Conservation (phyloP, 2,888 invertebrate species). For the Pilophorus perplexus region DNA sequence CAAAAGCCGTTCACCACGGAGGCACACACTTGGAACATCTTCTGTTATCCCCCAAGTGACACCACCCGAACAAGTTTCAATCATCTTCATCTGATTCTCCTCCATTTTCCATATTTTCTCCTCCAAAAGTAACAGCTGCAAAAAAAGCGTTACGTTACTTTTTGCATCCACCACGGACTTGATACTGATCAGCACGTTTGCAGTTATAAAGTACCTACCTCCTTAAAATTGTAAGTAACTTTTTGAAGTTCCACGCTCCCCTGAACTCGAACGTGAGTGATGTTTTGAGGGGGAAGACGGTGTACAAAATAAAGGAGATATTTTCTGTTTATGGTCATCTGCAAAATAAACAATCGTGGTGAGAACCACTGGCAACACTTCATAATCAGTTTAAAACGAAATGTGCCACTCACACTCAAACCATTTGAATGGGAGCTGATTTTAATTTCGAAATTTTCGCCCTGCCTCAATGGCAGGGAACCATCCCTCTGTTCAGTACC, state of each 20-base stretch:
- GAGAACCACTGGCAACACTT: not conserved
- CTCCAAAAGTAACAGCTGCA: conserved; percentile 66
- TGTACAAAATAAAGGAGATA: conserved; percentile 71
- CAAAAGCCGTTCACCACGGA: conserved; percentile 76
- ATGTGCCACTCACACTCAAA: conserved; percentile 50
- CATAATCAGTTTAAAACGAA: not conserved
- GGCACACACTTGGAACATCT: conserved; percentile 84
- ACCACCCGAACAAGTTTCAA: conserved; percentile 72
- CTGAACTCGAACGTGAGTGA: conserved; percentile 70
- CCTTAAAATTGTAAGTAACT: conserved; percentile 63
- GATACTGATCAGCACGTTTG: not conserved
- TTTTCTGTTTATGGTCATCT: conserved; percentile 65
- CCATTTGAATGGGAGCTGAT: conserved; percentile 61
- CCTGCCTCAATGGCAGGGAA: conserved; percentile 64
- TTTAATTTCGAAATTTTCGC: conserved; percentile 69
- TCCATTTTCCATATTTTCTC: conserved; percentile 83
- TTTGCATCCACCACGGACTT: too few species aligned
- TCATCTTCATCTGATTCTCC: conserved; percentile 78
- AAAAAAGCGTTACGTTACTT: not conserved
- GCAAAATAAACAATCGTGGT: not conserved
- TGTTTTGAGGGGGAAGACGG: conserved; percentile 68
- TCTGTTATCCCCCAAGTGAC: conserved; percentile 90
- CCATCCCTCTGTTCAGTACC: conserved; percentile 70
- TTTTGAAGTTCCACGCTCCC: conserved; percentile 71
- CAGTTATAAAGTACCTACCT: conserved; percentile 51